Base-by-base conservation (phyloP, 1,140 invertebrate species). In the Nixonia krombeini region DNA sequence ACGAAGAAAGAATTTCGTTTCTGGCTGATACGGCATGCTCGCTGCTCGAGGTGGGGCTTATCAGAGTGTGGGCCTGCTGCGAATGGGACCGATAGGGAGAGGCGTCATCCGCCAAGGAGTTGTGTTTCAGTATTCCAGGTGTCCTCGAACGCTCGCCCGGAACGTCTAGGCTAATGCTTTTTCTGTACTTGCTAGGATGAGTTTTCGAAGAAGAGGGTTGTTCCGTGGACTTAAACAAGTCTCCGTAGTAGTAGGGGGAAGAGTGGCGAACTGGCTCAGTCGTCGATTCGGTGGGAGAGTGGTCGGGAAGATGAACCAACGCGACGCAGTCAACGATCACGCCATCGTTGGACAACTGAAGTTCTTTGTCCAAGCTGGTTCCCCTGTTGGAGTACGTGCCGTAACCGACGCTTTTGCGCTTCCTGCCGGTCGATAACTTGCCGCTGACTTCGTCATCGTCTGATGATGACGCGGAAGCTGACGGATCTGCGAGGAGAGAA, bases 171-270 rank as follows among this genome's bases (percentile, higher is more conserved):
- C 90, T 91, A 8, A 88, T 88, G 52, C 89, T 91, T 68, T 91
- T 91, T 13, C 88, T 77, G 53, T 86, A 86, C 55, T 82, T 84
- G 38, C 69, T 81, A 15, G 77, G 74, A 15, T 81, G 81, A 1
- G 72, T 67, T 50, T 79, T 35, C 45, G 75, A 63, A 46, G 76
- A 47, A 73, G 63, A 75, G 51, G 65, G 68, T 26, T 76, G 57
- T n/a, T 79, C 75, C 4, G 76, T 50, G n/a, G 70, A 80, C 75
- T 90, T 91, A 55, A 91, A 90, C 9, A 93, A 74, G 76, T 93
- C 91, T 0, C 90, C 91, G 87, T 93, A 93, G 70, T 92, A 92
- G 68, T 93, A 93, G 0, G 91, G 91, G 15, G 91, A 92, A 2
- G 91, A 91, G 72, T 92, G 91, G n/a, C 90, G 73, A 1, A 79